Evolutionary conservation across 2,797 vertebrate species (phyloP), one percentile per base, ranked within the genome.

Genomic region (Bradypodion pumilum): DNA sequence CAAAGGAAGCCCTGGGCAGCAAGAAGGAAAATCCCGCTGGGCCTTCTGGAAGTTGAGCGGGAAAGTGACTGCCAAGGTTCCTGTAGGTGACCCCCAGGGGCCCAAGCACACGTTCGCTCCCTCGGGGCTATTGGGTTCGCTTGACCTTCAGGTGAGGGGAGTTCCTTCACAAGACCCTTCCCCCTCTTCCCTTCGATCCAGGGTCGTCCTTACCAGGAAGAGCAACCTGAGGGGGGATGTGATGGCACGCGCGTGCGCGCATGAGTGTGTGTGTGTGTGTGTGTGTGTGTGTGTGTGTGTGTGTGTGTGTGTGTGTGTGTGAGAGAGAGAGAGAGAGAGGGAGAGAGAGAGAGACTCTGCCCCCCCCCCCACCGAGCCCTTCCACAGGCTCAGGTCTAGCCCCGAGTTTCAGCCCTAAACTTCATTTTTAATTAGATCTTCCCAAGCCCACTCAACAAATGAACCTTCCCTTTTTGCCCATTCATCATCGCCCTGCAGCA

Each of bases 381-480:
- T 12, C n/a, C 49, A 32, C 16, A 19, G 78, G 44, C 46, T 37
- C 46, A 23, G 0, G 7, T 63, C 78, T 10, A 5, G 13, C 15
- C 12, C 40, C 9, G 2, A 3, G 69, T 86, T 86, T 62, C 5
- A n/a, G 1, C 65, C 40, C 82, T 42, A 2, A 74, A 62, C 7
- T 12, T 3, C 81, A 69, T 87, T 88, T 81, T 73, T 81, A 79
- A 87, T 81, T 6, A 29, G 68, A 73, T 68, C 81, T 85, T 46
- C 63, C 66, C 25, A 78, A 70, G 10, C 74, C 35, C 32, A 2
- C 9, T 66, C 63, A 42, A 88, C 40, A 23, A 86, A 46, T 13
- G 23, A 80, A 5, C 0, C 4, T 68, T 65, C 19, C 5, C 44
- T 35, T 49, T 9, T 16, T 10, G 0, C 0, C n/a, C 40, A 1